Evolutionary conservation across 2,888 invertebrate genomes (phyloP).

Genomic region (Dasysyrphus tricinctus): DNA sequence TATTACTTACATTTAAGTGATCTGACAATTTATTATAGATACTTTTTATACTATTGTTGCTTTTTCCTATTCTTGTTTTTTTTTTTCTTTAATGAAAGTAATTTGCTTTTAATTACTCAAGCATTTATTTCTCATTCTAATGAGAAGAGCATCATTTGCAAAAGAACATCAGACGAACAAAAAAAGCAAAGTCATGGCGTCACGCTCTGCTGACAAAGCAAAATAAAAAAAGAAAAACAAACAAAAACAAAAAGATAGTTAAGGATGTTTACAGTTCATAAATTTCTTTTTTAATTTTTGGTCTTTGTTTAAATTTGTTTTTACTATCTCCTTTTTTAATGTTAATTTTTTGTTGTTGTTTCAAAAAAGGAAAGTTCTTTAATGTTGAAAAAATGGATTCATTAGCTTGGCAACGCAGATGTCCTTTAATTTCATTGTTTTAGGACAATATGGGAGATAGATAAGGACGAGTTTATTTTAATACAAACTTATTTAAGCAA

Average conservation of each 20-base stretch:
- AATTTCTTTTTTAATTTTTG: conserved; percentile 53
- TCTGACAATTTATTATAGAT: background rate
- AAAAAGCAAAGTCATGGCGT: conserved; percentile 30
- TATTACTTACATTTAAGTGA: conserved; percentile 3
- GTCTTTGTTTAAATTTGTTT: conserved; percentile 32
- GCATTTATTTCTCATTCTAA: conserved; percentile 26
- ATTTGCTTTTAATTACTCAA: conserved; percentile 51
- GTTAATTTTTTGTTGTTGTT: background rate
- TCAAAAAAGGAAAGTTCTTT: conserved; percentile 22
- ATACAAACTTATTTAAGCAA: conserved; percentile 11
- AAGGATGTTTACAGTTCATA: conserved; percentile 65
- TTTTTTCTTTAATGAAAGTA: conserved; percentile 31
- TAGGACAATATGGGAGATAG: conserved; percentile 31
- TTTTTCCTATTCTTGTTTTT: background rate
- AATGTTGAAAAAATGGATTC: conserved; percentile 41
- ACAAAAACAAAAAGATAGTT: conserved; percentile 8
- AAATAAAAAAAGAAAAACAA: background rate
- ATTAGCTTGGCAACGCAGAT: conserved; percentile 53
- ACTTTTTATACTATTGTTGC: conserved; percentile 5
- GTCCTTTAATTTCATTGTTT: conserved; percentile 39
- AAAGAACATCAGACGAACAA: background rate
- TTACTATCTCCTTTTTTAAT: conserved; percentile 5
- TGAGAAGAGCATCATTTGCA: conserved; percentile 11
- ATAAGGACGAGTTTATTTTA: conserved; percentile 22
- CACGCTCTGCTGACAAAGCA: conserved; percentile 13